Conservation (phyloP, 2,888 invertebrate species). For the Diarsia rubi region DNA sequence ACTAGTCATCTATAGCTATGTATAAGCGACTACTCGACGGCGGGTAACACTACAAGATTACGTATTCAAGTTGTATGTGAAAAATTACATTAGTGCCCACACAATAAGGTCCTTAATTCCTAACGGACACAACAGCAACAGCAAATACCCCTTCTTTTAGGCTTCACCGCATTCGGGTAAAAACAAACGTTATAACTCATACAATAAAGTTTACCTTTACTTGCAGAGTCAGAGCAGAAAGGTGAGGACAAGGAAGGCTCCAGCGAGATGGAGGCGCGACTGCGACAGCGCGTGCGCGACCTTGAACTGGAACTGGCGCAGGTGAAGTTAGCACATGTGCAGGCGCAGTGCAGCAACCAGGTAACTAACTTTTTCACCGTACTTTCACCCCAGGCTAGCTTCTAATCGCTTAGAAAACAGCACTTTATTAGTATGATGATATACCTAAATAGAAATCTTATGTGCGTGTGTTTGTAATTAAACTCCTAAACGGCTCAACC, state of each 20-base stretch:
- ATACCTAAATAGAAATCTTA: too few relatives aligned
- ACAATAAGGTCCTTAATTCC: neutral
- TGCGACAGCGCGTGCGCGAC: slow-evolving; percentile 94
- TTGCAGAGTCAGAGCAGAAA: slow-evolving; percentile 75
- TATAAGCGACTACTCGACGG: too few relatives aligned
- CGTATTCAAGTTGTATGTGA: neutral
- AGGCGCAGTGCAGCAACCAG: slow-evolving; percentile 99
- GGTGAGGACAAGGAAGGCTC: slow-evolving; percentile 76
- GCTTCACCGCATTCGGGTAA: too few relatives aligned
- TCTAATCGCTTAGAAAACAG: too few relatives aligned
- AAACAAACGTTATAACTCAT: neutral
- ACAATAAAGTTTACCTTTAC: neutral
- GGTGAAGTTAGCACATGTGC: slow-evolving; percentile 98
- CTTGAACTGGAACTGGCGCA: slow-evolving; percentile 98
- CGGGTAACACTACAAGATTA: neutral
- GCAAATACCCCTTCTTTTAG: too few relatives aligned
- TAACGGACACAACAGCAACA: slow-evolving; percentile 66
- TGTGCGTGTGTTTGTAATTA: too few relatives aligned
- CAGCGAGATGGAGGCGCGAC: slow-evolving; percentile 86
- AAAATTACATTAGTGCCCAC: neutral
- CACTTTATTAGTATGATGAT: too few relatives aligned
- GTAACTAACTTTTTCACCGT: slow-evolving; percentile 75
- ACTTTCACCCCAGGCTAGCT: too few relatives aligned
- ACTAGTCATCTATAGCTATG: too few relatives aligned
- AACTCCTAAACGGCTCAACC: too few relatives aligned